phyloP scores from a whole-genome alignment of 2,888 invertebrate genomes.

The Falcaria lacertinaria region DNA sequence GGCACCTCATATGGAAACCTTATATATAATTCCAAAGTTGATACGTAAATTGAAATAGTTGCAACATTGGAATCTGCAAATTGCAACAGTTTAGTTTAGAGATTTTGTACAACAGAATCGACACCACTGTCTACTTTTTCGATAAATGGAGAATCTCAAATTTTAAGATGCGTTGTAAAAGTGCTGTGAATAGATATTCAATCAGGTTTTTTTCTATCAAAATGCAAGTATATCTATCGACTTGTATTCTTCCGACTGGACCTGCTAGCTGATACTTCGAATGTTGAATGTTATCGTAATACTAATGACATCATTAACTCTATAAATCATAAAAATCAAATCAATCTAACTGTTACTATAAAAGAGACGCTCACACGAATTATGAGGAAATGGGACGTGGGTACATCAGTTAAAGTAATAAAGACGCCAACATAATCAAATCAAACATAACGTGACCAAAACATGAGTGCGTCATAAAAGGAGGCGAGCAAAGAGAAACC shows the following conservation, averaged over 20 bases:
- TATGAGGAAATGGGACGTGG: neutral
- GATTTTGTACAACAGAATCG: too few relatives aligned
- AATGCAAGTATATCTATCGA: too few relatives aligned
- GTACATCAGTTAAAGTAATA: neutral
- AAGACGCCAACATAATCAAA: neutral
- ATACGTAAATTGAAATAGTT: too few relatives aligned
- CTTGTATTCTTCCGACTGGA: neutral
- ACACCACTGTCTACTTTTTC: too few relatives aligned
- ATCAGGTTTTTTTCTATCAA: too few relatives aligned
- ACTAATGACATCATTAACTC: neutral
- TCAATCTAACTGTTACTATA: neutral
- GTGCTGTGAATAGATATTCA: too few relatives aligned
- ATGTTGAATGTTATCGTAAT: neutral
- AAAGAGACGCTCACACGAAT: neutral
- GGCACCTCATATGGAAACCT: too few relatives aligned
- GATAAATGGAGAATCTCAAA: too few relatives aligned
- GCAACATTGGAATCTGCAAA: too few relatives aligned
- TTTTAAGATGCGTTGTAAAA: too few relatives aligned
- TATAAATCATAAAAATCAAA: neutral
- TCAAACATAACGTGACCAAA: neutral
- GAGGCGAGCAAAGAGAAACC: slow-evolving; percentile 2
- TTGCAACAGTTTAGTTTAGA: too few relatives aligned
- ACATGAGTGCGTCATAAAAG: neutral
- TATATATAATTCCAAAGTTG: too few relatives aligned
- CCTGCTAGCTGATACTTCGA: neutral